Evolutionary conservation across 2,888 invertebrate genomes (phyloP).

Genomic region (Ennomos erosarius): DNA sequence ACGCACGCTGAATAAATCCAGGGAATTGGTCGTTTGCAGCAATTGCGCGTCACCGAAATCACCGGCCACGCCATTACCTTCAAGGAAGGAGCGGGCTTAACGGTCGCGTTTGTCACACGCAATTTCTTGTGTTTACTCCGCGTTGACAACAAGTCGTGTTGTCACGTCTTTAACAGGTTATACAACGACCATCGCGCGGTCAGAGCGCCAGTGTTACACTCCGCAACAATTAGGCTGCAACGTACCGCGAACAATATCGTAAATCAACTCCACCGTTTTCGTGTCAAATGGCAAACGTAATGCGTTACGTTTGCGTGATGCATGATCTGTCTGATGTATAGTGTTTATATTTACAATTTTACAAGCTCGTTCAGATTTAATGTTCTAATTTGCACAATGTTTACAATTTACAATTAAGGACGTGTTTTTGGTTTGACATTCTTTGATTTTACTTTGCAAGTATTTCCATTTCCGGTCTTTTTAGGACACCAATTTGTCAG

Average conservation of each 20-base stretch:
- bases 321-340: slow-evolving; percentile 20
- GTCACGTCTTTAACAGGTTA: slow-evolving; percentile 19
- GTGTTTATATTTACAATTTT: slow-evolving; percentile 11
- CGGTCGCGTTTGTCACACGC: slow-evolving; percentile 36
- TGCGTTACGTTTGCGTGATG: slow-evolving; percentile 25
- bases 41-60: slow-evolving; percentile 56
- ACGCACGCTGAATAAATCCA: slow-evolving; percentile 57
- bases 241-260: slow-evolving; percentile 38
- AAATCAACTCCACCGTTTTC: slow-evolving; percentile 44
- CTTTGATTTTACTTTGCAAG: too few species aligned
- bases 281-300: slow-evolving; percentile 42
- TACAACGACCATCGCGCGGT: slow-evolving; percentile 27
- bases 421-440: background rate
- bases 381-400: slow-evolving; percentile 8
- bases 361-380: slow-evolving; percentile 4
- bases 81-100: slow-evolving; percentile 36
- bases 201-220: slow-evolving; percentile 42
- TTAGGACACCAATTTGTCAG: too few species aligned
- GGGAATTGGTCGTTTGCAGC: slow-evolving; percentile 51
- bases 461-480: too few species aligned
- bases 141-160: slow-evolving; percentile 11
- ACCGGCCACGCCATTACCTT: slow-evolving; percentile 36
- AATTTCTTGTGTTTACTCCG: slow-evolving; percentile 13
- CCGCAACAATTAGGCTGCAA: slow-evolving; percentile 39
- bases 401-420: background rate